Percentiles rank a stretch among this genome's conserved stretches.
Evolutionary conservation across 2,888 invertebrate species (phyloP).

Genomic region (Andrena hattorfiana): DNA sequence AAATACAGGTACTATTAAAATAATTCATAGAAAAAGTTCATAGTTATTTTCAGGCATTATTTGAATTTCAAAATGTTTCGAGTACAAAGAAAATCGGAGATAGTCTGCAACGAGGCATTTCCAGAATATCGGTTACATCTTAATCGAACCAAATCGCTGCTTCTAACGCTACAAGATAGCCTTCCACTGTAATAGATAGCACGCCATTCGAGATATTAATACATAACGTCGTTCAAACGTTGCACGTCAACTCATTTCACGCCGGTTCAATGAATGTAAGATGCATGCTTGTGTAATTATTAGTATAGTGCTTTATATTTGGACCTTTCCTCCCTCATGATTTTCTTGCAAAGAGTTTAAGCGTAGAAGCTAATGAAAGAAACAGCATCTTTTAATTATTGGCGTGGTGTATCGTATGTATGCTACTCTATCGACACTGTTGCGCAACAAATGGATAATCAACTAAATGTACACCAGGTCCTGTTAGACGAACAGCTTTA

Average conservation of each 20-base stretch:
- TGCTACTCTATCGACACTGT: constrained; percentile 23
- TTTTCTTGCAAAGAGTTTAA: constrained; percentile 45
- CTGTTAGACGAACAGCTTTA: constrained; percentile 42
- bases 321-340: constrained; percentile 35
- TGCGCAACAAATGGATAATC: constrained; percentile 27
- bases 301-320: constrained; percentile 50
- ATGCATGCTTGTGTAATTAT: constrained; percentile 52
- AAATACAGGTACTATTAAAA: constrained; percentile 62
- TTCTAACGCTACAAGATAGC: constrained; percentile 52
- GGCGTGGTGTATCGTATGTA: background rate
- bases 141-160: constrained; percentile 47
- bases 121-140: constrained; percentile 33
- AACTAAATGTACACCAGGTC: constrained; percentile 47
- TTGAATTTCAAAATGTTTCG: constrained; percentile 43
- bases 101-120: constrained; percentile 45
- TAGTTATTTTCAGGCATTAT: constrained; percentile 35
- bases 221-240: constrained; percentile 40
- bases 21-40: constrained; percentile 41
- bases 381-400: constrained; percentile 27
- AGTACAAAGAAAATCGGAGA: constrained; percentile 34
- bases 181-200: constrained; percentile 45
- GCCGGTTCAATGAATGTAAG: constrained; percentile 59
- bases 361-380: constrained; percentile 48
- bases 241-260: constrained; percentile 59
- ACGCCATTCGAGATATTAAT: constrained; percentile 54